Percentiles rank a stretch among this genome's conserved stretches.
These are phyloP conservation scores for Hydraecia micacea DNA, from an alignment of 2,888 invertebrate genomes.

Conservation along the genomic window DNA sequence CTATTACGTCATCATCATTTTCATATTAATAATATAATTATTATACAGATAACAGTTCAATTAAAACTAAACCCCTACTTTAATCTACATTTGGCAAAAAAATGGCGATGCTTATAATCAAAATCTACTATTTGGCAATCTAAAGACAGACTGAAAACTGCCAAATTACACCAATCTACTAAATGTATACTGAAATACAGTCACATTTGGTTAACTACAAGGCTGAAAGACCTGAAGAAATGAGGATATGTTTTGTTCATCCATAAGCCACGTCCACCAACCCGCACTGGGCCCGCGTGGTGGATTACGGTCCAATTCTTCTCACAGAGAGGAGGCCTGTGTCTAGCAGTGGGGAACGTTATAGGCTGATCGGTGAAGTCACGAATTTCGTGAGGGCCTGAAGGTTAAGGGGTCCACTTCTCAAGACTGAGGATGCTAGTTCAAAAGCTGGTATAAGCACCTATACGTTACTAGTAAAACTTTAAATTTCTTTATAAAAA, in stretches of 20 bases:
- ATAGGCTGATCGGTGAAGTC: no score
- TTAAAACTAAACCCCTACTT: neutral
- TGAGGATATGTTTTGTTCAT: neutral
- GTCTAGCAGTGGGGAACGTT: no score
- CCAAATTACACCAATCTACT: constrained; percentile 8
- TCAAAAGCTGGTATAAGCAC: neutral
- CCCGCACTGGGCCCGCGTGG: no score
- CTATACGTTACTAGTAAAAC: neutral
- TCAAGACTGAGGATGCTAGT: neutral
- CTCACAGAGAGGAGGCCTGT: no score
- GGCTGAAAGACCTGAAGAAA: neutral
- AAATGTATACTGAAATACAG: neutral
- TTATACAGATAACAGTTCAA: neutral
- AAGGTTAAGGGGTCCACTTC: neutral
- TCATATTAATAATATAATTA: no score
- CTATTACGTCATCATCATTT: no score
- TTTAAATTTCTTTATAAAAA: neutral
- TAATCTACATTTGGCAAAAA: constrained; percentile 15
- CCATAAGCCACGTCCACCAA: neutral
- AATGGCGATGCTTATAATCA: neutral
- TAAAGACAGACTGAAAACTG: neutral
- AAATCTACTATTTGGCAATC: constrained; percentile 23
- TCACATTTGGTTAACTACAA: neutral
- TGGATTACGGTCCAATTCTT: no score
- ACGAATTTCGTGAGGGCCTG: constrained; percentile 12